Base-by-base conservation (phyloP, 2,797 vertebrate genomes). In the Odontamblyopus lacepedii region DNA sequence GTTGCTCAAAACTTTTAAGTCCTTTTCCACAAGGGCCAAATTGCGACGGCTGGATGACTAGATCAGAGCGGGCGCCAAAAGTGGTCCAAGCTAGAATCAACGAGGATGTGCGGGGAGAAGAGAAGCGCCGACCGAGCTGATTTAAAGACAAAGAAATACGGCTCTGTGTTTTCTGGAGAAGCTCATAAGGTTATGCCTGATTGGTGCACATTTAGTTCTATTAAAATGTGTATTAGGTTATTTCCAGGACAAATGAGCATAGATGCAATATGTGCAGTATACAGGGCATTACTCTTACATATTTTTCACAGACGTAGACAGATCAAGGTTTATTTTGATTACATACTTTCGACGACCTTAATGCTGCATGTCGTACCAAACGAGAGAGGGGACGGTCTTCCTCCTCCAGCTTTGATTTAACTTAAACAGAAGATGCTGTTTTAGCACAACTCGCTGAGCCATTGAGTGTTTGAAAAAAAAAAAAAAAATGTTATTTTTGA, bases 361-460 rank as follows among this genome's bases (percentile, higher is more conserved):
- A 82, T 88, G 90, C 90, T 93, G 90, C 90, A 88, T 81, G 72
- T 69, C 48, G 48, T 86, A 90, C 87, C 87, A 91, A 90, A 91
- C 79, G 15, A 44, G 62, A 50, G 71, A 71, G 63, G 56, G 68
- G 53, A 64, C 2, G 41, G 67, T 53, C 67, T 19, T 76, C 53
- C 62, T 57, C 60, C 51, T 72, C 60, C 65, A 60, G 55, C 69
- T 62, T 55, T 75, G 64, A 48, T 62, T 53, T n/a, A 30, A 51
- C 64, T 67, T 71, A 9, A 38, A 57, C 32, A 32, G 32, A 63
- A 76, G 74, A 76, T 67, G 61, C 74, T 74, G 56, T 80, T 60
- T 13, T 57, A 41, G 70, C 68, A 80, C 73, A 69, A 73, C 62
- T 67, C 27, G 63, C 63, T 84, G 80, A 74, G 63, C 80, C 60